Percentiles rank a stretch among this genome's conserved stretches.
phyloP scores from a whole-genome alignment of 2,797 vertebrate species.

The Lagothrix lagotricha region DNA sequence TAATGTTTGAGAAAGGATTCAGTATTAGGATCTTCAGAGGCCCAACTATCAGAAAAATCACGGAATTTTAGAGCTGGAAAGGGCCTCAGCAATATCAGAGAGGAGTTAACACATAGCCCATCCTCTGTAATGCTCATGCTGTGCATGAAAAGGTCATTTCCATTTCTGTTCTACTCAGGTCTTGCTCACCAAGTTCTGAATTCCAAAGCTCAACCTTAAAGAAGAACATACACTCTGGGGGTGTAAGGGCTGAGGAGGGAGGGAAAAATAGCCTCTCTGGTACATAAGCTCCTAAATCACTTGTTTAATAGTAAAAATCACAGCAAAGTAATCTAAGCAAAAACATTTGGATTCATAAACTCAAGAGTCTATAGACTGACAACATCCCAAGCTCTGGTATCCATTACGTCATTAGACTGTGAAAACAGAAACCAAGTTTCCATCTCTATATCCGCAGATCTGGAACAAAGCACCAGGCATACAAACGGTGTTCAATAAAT shows the following conservation, averaged over 20 bases:
- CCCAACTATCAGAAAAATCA: conserved; percentile 42
- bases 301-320: background rate
- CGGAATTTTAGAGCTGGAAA: background rate
- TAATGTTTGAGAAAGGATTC: conserved; percentile 33
- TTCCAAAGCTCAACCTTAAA: background rate
- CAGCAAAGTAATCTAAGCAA: background rate
- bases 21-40: background rate
- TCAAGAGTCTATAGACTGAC: background rate
- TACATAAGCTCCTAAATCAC: background rate
- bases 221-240: background rate
- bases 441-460: background rate
- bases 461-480: background rate
- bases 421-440: conserved; percentile 3
- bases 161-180: background rate
- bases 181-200: background rate
- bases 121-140: background rate
- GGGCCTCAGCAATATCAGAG: background rate
- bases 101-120: background rate
- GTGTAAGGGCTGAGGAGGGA: background rate
- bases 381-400: background rate
- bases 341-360: background rate
- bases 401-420: background rate
- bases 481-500: background rate
- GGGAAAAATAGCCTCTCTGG: background rate
- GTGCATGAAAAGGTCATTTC: background rate